Base-by-base conservation (phyloP, 1,140 invertebrate genomes). In the Melitaea cinxia region DNA sequence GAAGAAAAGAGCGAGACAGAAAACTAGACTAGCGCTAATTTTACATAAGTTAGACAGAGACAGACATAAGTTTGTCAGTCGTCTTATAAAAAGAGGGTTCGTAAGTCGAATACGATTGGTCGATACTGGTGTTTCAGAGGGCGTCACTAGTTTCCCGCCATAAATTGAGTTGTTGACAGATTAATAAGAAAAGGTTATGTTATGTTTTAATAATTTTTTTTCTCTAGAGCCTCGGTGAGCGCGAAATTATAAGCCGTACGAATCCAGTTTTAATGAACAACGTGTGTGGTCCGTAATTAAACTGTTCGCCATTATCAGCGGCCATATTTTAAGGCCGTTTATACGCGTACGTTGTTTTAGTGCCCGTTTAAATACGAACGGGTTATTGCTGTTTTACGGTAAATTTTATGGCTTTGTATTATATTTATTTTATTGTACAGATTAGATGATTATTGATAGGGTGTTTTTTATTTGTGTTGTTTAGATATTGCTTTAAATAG, bases 131-230 rank as follows among this genome's bases (percentile, higher is more conserved):
- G 63, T 70, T 77, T 73, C 66, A 73, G 77, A 84, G 80, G 87
- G 87, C 87, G 87, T 82, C 70, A 67, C 84, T 80, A 42, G 49
- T 63, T 89, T 87, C 82, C 80, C 85, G 83, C 85, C 81, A 88
- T 88, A 88, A 88, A 88, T 88, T 86, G 85, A 88, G 85, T 83
- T 88, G 85, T 88, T 86, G 85, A 86, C 87, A 89, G 83, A 85
- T 88, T 85, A 83, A 89, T 89, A 89, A 88, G 80, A 72, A 77
- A 85, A 88, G 78, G 83, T 85, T 88, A 88, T 85, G 85, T 88
- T 88, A 88, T 85, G 85, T 85, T 88, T 88, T 88, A 84, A 85
- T 84, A 82, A 80, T 80, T 75, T 73, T 80, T 83, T 82, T 83
- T 83, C 82, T 80, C 73, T 72, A n/a, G n/a, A n/a, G n/a, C n/a